Evolutionary conservation across 2,888 invertebrate genomes (phyloP), one percentile per base, ranked within the genome.

Genomic region (Drosophila ustulata): DNA sequence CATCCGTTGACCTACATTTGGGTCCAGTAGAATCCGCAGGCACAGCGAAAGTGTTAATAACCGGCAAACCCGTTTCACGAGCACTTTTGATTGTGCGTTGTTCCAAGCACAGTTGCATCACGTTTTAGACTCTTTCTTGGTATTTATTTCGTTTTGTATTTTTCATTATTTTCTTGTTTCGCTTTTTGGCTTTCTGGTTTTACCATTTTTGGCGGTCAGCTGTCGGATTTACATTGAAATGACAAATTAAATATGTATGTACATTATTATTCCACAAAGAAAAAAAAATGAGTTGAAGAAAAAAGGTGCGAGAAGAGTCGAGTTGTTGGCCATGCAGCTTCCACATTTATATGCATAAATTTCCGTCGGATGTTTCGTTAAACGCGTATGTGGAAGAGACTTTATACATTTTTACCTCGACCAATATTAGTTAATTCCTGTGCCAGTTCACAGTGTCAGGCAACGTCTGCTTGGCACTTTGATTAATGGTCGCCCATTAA

Each of bases 41-140:
- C 51, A 53, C 78, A 84, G 74, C 80, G 89, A 89, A 89, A 89
- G 89, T 89, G 85, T 84, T 85, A 82, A 80, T 78, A 84, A 75
- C 75, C 77, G 68, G 57, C 37, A 86, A 89, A 87, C 89, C 74
- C 49, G 89, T 89, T 87, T 74, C 47, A 56, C 26, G 65, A 30
- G 46, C 52, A 39, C 65, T 37, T 7, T 43, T 49, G 45, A 30
- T 39, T 49, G 43, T 43, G 32, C 32, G 41, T 23, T 64, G 67
- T 53, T 63, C 63, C 63, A 50, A 65, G 37, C 39, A n/a, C 39
- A 11, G 63, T 83, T 88, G 66, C 83, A 88, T 86, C 80, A 88
- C 66, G 49, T 58, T 82, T 86, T 76, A 89, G 88, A 88, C 88
- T 70, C 58, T 72, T 70, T 73, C 70, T 70, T 57, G 69, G 41